Evolutionary conservation across 2,888 invertebrate genomes (phyloP).

Genomic region (Horisme vitalbata): DNA sequence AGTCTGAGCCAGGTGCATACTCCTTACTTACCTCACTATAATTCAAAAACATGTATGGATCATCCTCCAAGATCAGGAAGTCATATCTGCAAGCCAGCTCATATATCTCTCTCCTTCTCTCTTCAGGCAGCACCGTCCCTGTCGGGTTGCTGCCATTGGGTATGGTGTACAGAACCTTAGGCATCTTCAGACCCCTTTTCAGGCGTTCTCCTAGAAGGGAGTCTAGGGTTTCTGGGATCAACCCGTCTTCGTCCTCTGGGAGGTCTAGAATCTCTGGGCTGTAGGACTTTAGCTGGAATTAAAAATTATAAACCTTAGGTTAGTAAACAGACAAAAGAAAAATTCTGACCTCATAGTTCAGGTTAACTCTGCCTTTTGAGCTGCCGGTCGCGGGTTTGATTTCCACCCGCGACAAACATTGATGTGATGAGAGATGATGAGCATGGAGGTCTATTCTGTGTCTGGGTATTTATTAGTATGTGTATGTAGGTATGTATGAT

Average conservation of each 20-base stretch:
- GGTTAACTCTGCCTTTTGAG: too few species aligned
- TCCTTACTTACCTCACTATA: conserved; percentile 84
- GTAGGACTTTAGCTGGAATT: conserved; percentile 86
- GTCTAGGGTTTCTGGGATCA: conserved; percentile 84
- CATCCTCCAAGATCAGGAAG: conserved; percentile 91
- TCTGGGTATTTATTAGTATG: too few species aligned
- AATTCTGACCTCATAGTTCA: too few species aligned
- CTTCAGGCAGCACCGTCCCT: conserved; percentile 85
- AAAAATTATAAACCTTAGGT: conserved; percentile 1
- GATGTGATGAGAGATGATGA: too few species aligned
- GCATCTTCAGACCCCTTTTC: conserved; percentile 82
- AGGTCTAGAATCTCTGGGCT: conserved; percentile 85
- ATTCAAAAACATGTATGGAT: conserved; percentile 91
- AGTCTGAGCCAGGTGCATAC: too few species aligned
- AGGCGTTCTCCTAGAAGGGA: conserved; percentile 75
- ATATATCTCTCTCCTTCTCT: conserved; percentile 87
- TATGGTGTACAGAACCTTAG: conserved; percentile 88
- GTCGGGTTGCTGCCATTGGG: conserved; percentile 91
- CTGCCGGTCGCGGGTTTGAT: too few species aligned
- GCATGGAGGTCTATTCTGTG: too few species aligned
- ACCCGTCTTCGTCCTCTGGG: conserved; percentile 86
- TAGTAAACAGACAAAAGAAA: too few species aligned
- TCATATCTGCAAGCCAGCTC: conserved; percentile 89
- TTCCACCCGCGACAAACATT: too few species aligned
- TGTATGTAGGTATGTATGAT: too few species aligned